Base-by-base conservation (phyloP, 2,113 vertebrate genomes). In the Echinops telfairi region DNA sequence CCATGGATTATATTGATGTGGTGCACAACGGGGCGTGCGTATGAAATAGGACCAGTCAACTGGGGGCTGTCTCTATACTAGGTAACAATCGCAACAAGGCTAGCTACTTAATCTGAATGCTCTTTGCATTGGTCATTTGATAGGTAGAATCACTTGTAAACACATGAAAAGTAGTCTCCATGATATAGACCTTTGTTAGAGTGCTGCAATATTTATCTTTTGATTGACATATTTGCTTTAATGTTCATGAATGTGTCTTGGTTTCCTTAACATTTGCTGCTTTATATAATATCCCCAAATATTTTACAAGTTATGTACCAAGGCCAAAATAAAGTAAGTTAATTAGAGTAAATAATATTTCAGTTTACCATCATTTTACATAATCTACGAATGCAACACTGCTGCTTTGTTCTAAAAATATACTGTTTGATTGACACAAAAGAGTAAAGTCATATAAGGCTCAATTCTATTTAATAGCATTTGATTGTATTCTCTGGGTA, bases 261-360 rank as follows among this genome's bases (percentile, higher is more conserved):
- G 22, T 88, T 84, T 80, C 62, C 60, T 83, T 88, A 92, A 58
- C 17, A 60, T 92, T 57, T 12, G 12, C 47, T 14, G 85, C 58
- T 68, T 82, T 87, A 22, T 57, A 66, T 88, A 92, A 83, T 36
- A 31, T 58, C 11, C 62, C 31, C 57, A n/a, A 83, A 84, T 92
- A 89, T 73, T 92, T 95, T 89, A 73, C 20, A 40, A 33, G 78
- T 83, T 80, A 64, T 64, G 25, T 80, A 62, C 62, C 64, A 47
- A 86, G 66, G 73, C 6, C 71, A 92, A 11, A 62, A 43, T 88
- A 81, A 92, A 95, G 88, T 81, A 79, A 88, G 91, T 94, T 83
- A 96, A 95, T 97, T 95, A 91, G 4, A 86, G 38, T 23, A 73
- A 64, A 75, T 73, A 92, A 95, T 94, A 86, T 88, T 93, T 95